Conservation (phyloP, 2,113 vertebrate genomes). For the Trogon melanurus region DNA sequence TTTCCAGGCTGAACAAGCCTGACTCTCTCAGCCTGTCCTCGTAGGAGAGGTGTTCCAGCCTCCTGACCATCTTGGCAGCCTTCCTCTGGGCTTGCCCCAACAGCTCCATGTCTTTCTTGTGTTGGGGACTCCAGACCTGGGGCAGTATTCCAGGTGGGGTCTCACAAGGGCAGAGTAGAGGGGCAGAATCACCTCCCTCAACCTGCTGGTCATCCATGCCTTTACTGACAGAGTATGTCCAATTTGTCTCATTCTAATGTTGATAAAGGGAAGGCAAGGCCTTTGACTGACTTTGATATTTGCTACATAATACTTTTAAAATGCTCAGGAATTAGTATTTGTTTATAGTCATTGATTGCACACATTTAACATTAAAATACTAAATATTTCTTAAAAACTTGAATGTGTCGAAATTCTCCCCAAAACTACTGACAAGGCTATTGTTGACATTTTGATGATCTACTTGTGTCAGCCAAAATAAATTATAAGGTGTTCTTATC, state of each 20-base stretch:
- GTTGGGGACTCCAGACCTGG: too few species aligned
- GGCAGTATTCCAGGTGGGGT: too few species aligned
- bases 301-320: neutral
- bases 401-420: neutral
- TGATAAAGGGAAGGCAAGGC: neutral
- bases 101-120: too few species aligned
- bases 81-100: too few species aligned
- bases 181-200: too few species aligned
- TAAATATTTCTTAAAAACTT: neutral
- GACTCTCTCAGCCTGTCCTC: too few species aligned
- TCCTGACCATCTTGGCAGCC: too few species aligned
- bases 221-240: neutral
- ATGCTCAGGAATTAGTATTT: accelerated
- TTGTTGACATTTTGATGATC: neutral
- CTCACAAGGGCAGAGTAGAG: too few species aligned
- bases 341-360: neutral
- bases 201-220: neutral
- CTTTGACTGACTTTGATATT: neutral
- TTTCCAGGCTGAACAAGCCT: too few species aligned
- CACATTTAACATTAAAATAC: neutral
- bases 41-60: too few species aligned
- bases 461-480: neutral
- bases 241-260: neutral
- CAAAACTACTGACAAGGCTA: neutral
- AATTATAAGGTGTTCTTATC: neutral